These are phyloP conservation scores for Hemitrygon akajei DNA, from an alignment of 2,797 vertebrate species.

Conservation along the genomic window DNA sequence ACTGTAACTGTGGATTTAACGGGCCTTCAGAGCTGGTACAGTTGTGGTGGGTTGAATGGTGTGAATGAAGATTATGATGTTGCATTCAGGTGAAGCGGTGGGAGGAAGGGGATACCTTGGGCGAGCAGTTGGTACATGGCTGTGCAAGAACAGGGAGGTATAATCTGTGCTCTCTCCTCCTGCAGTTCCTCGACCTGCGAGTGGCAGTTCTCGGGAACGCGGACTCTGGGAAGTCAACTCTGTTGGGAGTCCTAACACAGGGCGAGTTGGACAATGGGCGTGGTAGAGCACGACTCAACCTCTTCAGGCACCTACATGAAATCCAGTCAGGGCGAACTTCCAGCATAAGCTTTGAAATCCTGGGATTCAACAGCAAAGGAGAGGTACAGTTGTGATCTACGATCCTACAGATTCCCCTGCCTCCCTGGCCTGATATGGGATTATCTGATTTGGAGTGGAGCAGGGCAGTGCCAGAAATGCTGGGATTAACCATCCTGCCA, in stretches of 20 bases:
- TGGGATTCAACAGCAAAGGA: constrained; percentile 96
- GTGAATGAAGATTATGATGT: no score
- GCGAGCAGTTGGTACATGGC: no score
- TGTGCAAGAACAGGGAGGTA: no score
- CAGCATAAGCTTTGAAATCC: constrained; percentile 96
- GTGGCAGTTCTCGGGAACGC: constrained; percentile 94
- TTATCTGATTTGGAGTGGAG: neutral
- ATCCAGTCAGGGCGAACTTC: constrained; percentile 92
- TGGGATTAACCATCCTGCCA: constrained; percentile 17
- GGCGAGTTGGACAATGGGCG: constrained; percentile 92
- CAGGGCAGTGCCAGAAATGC: neutral
- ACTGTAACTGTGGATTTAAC: no score
- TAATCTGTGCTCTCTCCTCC: neutral
- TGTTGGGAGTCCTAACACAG: constrained; percentile 87
- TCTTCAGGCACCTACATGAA: constrained; percentile 92
- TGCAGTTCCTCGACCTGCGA: constrained; percentile 87
- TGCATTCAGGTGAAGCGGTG: no score
- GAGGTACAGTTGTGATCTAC: constrained; percentile 61
- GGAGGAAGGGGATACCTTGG: no score
- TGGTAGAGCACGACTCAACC: constrained; percentile 85
- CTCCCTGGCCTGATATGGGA: constrained; percentile 27
- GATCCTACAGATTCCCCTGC: constrained; percentile 38
- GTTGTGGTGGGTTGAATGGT: no score
- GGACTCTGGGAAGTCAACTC: constrained; percentile 89
- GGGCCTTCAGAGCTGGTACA: no score